Base-by-base conservation (phyloP, 2,113 vertebrate species). In the Platycercus adscitus region DNA sequence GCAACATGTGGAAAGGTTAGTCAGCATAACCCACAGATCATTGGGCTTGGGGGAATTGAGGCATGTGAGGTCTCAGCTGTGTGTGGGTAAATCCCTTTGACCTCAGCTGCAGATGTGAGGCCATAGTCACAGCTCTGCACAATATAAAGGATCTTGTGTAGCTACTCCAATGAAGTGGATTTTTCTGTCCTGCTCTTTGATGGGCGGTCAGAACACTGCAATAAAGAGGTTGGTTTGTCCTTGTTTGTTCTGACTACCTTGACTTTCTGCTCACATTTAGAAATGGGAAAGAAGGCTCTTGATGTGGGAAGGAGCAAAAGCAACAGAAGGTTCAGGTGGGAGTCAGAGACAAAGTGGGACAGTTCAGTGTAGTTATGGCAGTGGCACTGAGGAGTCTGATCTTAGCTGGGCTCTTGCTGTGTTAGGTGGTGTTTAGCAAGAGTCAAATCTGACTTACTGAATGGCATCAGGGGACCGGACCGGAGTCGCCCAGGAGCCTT, bases 1-100 rank as follows among this genome's bases (percentile, higher is more conserved):
- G 35, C 17, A 17, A 4, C 13, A 2, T 7, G 80, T 60, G 16
- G 29, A 2, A 12, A 33, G 15, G 23, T 47, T 26, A 8, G 20
- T 28, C 16, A n/a, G 25, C 26, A 6, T 26, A 10, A 63, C 39
- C 43, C 13, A 0, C 1, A 4, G 24, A 6, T 49, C 2, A 0
- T 9, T 26, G 37, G 18, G 10, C 13, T 10, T 13, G 33, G 7
- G 60, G 15, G 46, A 17, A 0, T 6, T 53, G 89, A 72, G 63
- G 68, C 20, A 11, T 2, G 5, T 26, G 61, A 63, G 75, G 15
- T 10, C 25, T 18, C 4, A 70, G 78, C 70, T 65, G 24, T 61
- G 29, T 21, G 4, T 11, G 3, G 15, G 13, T 49, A 79, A 70
- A 82, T 18, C 41, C 46, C 31, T 35, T 11, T 71, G 75, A 44